Evolutionary conservation across 2,888 invertebrate species (phyloP).

Genomic region (Fabriciana adippe): DNA sequence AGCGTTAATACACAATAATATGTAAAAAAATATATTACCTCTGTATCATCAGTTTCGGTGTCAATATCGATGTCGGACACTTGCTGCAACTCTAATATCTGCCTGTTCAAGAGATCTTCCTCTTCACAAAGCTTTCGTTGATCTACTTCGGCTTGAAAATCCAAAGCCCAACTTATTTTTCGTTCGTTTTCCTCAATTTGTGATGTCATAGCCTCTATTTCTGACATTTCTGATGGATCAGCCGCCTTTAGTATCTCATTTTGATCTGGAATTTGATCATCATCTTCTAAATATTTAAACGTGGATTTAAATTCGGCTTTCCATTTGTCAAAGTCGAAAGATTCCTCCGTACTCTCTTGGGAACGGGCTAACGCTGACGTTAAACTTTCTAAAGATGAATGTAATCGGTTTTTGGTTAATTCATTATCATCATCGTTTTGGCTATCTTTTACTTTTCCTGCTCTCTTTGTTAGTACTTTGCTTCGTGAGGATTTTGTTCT

Average conservation of each 20-base stretch:
- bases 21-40: constrained; percentile 59
- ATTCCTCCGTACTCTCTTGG: constrained; percentile 70
- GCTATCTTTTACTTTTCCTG: constrained; percentile 59
- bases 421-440: constrained; percentile 56
- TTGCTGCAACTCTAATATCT: constrained; percentile 88
- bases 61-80: constrained; percentile 89
- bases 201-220: constrained; percentile 78
- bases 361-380: constrained; percentile 70
- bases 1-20: no score
- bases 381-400: constrained; percentile 73
- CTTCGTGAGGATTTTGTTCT: constrained; percentile 70
- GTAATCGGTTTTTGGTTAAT: constrained; percentile 67
- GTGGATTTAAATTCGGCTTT: constrained; percentile 70
- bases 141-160: constrained; percentile 87
- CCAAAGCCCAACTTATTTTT: constrained; percentile 83
- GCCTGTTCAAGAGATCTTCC: constrained; percentile 88
- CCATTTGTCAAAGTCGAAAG: constrained; percentile 76
- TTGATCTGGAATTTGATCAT: constrained; percentile 68
- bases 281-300: constrained; percentile 72
- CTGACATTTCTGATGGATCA: constrained; percentile 76
- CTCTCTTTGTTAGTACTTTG: constrained; percentile 59
- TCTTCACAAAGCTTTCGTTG: constrained; percentile 88
- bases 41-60: constrained; percentile 91
- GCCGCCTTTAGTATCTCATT: constrained; percentile 70
- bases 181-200: constrained; percentile 80